A percentile compares a stretch with the other conserved stretches of the same genome.
Conservation (phyloP, 2,888 invertebrate genomes). For the Acrobeloides nanus region DNA sequence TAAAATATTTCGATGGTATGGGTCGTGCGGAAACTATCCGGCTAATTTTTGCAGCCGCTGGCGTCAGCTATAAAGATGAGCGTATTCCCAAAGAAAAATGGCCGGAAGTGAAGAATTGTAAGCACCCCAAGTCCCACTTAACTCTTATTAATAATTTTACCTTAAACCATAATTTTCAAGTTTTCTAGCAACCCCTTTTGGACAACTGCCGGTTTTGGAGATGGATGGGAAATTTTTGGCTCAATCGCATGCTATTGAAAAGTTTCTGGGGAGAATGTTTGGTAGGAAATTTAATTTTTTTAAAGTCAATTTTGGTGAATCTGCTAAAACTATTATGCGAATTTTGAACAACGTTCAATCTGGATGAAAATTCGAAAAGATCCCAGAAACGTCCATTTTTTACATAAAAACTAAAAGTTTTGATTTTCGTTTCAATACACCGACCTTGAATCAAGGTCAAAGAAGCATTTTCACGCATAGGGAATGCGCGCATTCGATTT, state of each 20-base stretch:
- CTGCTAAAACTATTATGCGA: no score
- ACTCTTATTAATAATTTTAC: background rate
- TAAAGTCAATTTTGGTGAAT: no score
- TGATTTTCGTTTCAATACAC: no score
- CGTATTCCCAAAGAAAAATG: constrained; percentile 8
- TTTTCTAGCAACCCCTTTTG: constrained; percentile 6
- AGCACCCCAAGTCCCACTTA: background rate
- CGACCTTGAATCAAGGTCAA: no score
- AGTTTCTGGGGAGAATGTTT: constrained; percentile 8
- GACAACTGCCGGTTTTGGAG: constrained; percentile 10
- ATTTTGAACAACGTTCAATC: no score
- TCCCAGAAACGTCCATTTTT: no score
- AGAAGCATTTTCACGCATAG: no score
- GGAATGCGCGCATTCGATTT: no score
- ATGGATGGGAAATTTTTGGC: constrained; percentile 6
- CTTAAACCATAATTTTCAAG: background rate
- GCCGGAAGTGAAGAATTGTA: constrained; percentile 3
- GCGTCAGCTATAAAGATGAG: constrained; percentile 9
- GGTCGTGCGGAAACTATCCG: constrained; percentile 7
- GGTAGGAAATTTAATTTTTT: no score
- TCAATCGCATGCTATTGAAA: constrained; percentile 10
- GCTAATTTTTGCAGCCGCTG: constrained; percentile 5
- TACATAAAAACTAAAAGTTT: no score
- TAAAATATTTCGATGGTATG: constrained; percentile 8
- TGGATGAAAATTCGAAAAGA: no score